Percentiles rank a stretch among this genome's conserved stretches.
phyloP scores from a whole-genome alignment of 2,888 invertebrate genomes.

The Metacarcinus magister region DNA sequence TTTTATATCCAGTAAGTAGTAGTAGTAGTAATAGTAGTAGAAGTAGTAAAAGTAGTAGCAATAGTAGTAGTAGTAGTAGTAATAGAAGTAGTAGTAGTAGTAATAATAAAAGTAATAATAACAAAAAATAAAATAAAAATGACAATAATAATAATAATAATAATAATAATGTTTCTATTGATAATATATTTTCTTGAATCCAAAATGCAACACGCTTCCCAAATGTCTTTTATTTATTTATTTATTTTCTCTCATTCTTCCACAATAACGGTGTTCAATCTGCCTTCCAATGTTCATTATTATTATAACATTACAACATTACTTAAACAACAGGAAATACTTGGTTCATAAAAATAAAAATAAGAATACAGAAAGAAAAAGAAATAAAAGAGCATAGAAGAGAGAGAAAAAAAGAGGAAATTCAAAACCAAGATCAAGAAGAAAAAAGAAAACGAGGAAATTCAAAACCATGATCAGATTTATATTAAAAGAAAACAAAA shows the following conservation, averaged over 20 bases:
- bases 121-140: not conserved
- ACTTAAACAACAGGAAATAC: not conserved
- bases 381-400: not conserved
- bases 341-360: not conserved
- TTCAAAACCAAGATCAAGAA: not conserved
- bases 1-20: not conserved
- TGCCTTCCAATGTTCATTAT: too few species aligned
- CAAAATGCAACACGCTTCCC: too few species aligned
- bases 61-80: conserved; percentile 5
- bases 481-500: not conserved
- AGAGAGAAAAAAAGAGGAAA: not conserved
- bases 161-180: conserved; percentile 46
- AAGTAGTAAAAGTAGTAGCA: not conserved
- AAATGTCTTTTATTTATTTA: not conserved
- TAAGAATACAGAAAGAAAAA: not conserved
- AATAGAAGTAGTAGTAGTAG: not conserved
- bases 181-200: not conserved
- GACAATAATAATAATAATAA: conserved; percentile 61
- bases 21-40: not conserved
- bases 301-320: too few species aligned
- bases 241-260: not conserved
- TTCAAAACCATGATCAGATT: not conserved
- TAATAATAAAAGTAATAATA: not conserved
- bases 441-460: not conserved
- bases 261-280: too few species aligned